These are phyloP conservation scores for Misgurnus mizolepis DNA, from an alignment of 2,113 vertebrate genomes.

Conservation along the genomic window DNA sequence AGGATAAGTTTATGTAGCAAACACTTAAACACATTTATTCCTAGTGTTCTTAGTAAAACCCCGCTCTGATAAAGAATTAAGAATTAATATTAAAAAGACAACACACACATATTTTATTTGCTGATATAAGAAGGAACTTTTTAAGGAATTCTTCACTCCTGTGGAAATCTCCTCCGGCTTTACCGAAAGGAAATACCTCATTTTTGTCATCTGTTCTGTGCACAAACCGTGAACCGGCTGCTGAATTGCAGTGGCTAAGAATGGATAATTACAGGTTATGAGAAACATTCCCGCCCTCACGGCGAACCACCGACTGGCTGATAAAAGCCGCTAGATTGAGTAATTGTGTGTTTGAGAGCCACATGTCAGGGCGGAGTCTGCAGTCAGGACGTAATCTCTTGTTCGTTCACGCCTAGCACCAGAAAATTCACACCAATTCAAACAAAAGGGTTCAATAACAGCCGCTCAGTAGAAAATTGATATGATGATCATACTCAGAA, in stretches of 20 bases:
- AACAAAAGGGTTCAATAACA: constrained; percentile 74
- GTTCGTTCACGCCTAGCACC: constrained; percentile 67
- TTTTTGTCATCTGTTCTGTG: constrained; percentile 14
- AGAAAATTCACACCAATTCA: constrained; percentile 57
- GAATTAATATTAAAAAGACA: too few relatives aligned
- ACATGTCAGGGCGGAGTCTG: constrained; percentile 72
- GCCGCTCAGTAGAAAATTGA: constrained; percentile 73
- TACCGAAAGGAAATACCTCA: constrained; percentile 26
- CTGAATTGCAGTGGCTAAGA: constrained; percentile 42
- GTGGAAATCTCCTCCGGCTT: constrained; percentile 1
- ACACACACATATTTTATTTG: too few relatives aligned
- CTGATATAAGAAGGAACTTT: too few relatives aligned
- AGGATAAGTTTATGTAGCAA: too few relatives aligned
- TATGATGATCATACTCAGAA: constrained; percentile 80
- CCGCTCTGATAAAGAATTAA: too few relatives aligned
- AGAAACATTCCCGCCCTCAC: constrained; percentile 38
- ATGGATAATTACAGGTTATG: constrained; percentile 54
- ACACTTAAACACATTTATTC: too few relatives aligned
- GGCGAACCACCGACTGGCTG: constrained; percentile 57
- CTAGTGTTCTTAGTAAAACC: too few relatives aligned
- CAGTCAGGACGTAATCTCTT: constrained; percentile 70
- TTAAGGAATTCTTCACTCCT: neutral
- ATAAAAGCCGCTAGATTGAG: constrained; percentile 77
- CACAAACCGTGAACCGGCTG: constrained; percentile 45
- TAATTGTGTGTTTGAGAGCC: constrained; percentile 79